Percentiles rank a stretch among this genome's conserved stretches.
These are phyloP conservation scores for Muscina levida DNA, from an alignment of 2,888 invertebrate species.

Conservation along the genomic window DNA sequence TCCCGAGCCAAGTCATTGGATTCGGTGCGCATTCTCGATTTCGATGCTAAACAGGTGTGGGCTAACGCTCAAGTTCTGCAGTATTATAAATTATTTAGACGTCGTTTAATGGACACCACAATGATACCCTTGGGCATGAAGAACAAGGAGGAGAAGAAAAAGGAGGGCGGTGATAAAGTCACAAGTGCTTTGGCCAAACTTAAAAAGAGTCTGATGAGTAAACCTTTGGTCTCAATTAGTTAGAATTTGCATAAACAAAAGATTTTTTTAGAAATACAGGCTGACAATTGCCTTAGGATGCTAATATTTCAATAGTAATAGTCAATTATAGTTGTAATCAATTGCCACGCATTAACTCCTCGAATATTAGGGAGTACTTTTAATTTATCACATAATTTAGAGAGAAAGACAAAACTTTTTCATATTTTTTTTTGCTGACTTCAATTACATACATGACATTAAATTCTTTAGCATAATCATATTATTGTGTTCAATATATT, in stretches of 20 bases:
- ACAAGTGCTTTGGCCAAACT: slow-evolving; percentile 74
- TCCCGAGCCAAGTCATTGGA: slow-evolving; percentile 94
- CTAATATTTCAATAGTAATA: not conserved
- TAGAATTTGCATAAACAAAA: slow-evolving; percentile 56
- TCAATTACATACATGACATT: no score
- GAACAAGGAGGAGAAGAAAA: slow-evolving; percentile 71
- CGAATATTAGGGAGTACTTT: no score
- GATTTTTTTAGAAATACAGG: no score
- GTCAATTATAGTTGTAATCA: not conserved
- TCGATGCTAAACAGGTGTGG: slow-evolving; percentile 92
- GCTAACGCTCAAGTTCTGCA: slow-evolving; percentile 91
- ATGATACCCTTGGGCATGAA: slow-evolving; percentile 83
- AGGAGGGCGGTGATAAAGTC: slow-evolving; percentile 61
- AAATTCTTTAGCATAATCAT: not conserved
- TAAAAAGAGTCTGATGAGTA: slow-evolving; percentile 78
- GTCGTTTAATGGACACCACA: slow-evolving; percentile 84
- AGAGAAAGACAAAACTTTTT: not conserved
- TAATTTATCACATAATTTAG: not conserved
- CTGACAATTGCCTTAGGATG: not conserved
- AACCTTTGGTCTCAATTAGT: slow-evolving; percentile 79
- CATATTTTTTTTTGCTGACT: no score
- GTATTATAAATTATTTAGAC: slow-evolving; percentile 88
- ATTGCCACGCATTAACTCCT: no score
- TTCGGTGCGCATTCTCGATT: slow-evolving; percentile 92
- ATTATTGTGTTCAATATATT: slow-evolving; percentile 1